Evolutionary conservation across 2,113 vertebrate genomes (phyloP).

Genomic region (Pelobates fuscus): DNA sequence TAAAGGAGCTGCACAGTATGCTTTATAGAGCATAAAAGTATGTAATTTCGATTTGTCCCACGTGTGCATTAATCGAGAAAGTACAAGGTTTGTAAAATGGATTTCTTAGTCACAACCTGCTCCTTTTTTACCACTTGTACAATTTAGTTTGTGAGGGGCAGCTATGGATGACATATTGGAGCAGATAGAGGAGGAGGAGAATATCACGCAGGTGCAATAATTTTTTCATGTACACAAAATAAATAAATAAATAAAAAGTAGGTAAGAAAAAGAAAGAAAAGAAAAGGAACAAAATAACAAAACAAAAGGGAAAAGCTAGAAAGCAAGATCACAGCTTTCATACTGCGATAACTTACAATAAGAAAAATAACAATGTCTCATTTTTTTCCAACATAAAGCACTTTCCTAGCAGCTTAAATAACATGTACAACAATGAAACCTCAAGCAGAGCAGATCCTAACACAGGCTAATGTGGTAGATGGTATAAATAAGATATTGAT

Average conservation of each 20-base stretch:
- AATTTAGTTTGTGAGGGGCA: neutral
- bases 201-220: neutral
- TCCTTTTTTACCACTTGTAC: neutral
- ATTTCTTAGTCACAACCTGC: neutral
- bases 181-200: neutral
- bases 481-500: conserved; percentile 51
- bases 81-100: neutral
- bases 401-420: conserved; percentile 32
- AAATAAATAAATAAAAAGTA: neutral
- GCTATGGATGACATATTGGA: neutral
- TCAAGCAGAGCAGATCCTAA: conserved; percentile 26
- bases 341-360: neutral
- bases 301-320: too few relatives aligned
- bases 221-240: neutral
- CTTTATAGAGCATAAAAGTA: conserved; percentile 82
- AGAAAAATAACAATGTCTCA: neutral
- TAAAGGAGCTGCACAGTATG: conserved; percentile 77
- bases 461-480: conserved; percentile 36
- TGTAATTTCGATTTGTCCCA: conserved; percentile 85
- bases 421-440: conserved; percentile 29
- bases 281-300: too few relatives aligned
- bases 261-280: neutral
- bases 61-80: conserved; percentile 46
- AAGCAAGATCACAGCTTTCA: neutral
- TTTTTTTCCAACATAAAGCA: conserved; percentile 3